phyloP scores from a whole-genome alignment of 2,797 vertebrate species.

The Alcedo quadribrachys region DNA sequence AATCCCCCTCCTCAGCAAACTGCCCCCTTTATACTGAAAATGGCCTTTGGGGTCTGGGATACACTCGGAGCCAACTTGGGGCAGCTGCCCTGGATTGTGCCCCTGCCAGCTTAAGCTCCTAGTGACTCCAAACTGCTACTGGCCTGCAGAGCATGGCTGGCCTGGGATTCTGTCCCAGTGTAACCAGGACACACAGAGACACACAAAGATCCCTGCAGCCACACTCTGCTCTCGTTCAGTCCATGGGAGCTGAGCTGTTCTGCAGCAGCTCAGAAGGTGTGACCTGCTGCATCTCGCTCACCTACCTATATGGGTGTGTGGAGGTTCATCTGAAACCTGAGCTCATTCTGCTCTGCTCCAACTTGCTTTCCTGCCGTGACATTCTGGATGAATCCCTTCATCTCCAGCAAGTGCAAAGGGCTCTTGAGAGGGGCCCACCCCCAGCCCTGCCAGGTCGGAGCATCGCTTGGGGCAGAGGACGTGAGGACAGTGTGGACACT shows the following conservation, averaged over 20 bases:
- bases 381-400: not conserved
- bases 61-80: not conserved
- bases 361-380: not conserved
- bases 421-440: not conserved
- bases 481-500: rapidly evolving
- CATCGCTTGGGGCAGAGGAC: not conserved
- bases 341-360: not conserved
- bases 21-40: too few species aligned
- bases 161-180: not conserved
- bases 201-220: rapidly evolving
- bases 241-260: not conserved
- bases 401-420: rapidly evolving
- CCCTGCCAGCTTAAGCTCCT: too few species aligned
- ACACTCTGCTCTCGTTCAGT: rapidly evolving
- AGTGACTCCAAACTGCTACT: not conserved
- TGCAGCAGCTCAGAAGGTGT: rapidly evolving
- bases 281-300: not conserved
- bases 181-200: not conserved
- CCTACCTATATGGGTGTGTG: rapidly evolving
- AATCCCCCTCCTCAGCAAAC: too few species aligned
- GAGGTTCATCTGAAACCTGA: rapidly evolving
- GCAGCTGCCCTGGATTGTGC: not conserved
- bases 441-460: not conserved
- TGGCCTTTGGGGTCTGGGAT: not conserved
- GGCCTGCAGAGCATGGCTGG: not conserved